Conservation (phyloP, 2,797 vertebrate species). For the Scleropages formosus region DNA sequence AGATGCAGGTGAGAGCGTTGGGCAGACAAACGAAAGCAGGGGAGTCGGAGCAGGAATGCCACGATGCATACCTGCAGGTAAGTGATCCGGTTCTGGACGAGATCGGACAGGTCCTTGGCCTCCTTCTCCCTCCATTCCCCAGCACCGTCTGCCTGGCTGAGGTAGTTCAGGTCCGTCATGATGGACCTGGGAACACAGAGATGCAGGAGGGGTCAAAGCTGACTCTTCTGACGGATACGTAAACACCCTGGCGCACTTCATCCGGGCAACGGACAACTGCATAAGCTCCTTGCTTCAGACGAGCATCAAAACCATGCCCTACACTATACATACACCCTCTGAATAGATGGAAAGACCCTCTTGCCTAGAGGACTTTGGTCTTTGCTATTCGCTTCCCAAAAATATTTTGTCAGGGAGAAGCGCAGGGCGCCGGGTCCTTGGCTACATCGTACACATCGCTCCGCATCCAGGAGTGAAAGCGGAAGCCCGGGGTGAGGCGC, state of each 20-base stretch:
- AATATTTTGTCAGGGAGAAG: background rate
- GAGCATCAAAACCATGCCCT: background rate
- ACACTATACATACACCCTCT: background rate
- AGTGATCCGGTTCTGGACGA: conserved; percentile 94
- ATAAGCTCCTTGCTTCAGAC: background rate
- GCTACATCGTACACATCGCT: conserved; percentile 36
- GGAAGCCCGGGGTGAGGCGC: conserved; percentile 38
- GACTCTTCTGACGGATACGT: too few species aligned
- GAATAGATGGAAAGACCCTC: background rate
- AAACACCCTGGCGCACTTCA: too few species aligned
- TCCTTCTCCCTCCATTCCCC: conserved; percentile 93
- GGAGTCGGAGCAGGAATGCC: conserved; percentile 40
- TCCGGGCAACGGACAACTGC: background rate
- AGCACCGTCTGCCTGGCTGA: conserved; percentile 95
- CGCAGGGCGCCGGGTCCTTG: conserved; percentile 22
- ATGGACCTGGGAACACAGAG: conserved; percentile 75
- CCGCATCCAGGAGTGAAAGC: conserved; percentile 39
- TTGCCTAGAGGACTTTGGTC: background rate
- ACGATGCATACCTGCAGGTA: conserved; percentile 83
- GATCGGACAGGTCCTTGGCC: conserved; percentile 89
- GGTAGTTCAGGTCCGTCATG: conserved; percentile 97
- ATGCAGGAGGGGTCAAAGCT: conserved; percentile 24
- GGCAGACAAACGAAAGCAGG: conserved; percentile 23
- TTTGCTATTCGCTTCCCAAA: background rate
- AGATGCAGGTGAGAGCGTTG: background rate